Evolutionary conservation across 1,140 invertebrate genomes (phyloP).

Genomic region (Dreissena rostriformis): DNA sequence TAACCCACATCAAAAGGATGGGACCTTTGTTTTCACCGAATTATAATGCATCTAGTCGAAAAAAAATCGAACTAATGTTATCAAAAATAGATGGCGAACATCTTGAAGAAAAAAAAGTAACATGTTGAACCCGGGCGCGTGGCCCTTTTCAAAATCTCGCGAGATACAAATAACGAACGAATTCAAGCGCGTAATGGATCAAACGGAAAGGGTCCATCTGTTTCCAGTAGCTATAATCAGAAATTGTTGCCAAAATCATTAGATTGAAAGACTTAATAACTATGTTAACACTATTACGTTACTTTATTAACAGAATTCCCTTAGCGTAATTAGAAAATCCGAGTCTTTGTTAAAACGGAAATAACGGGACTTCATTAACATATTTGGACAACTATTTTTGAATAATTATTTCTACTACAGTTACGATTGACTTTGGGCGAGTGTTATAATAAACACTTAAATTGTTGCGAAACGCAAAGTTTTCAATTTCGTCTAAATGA

Average conservation of each 20-base stretch:
- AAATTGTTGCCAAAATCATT: background rate
- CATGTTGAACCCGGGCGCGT: background rate
- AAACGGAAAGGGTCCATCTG: background rate
- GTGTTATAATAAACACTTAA: too few relatives aligned
- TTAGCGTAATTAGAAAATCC: too few relatives aligned
- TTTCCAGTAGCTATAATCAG: constrained; percentile 1
- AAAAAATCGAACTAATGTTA: background rate
- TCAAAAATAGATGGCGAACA: background rate
- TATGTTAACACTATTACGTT: background rate
- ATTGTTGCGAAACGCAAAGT: too few relatives aligned
- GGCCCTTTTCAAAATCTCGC: background rate
- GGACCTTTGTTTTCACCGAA: background rate
- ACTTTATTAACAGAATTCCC: too few relatives aligned
- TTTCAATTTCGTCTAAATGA: too few relatives aligned
- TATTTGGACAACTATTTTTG: too few relatives aligned
- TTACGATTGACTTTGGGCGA: too few relatives aligned
- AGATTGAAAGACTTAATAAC: background rate
- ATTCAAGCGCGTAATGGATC: background rate
- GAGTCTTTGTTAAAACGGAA: too few relatives aligned
- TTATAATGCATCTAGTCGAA: background rate
- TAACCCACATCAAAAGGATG: background rate
- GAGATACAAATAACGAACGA: too few relatives aligned
- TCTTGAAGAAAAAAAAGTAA: background rate
- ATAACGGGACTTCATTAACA: too few relatives aligned
- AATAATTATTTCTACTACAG: too few relatives aligned